Evolutionary conservation across 2,888 invertebrate genomes (phyloP), one percentile per base, ranked within the genome.

Genomic region (Phragmatobia fuliginosa): DNA sequence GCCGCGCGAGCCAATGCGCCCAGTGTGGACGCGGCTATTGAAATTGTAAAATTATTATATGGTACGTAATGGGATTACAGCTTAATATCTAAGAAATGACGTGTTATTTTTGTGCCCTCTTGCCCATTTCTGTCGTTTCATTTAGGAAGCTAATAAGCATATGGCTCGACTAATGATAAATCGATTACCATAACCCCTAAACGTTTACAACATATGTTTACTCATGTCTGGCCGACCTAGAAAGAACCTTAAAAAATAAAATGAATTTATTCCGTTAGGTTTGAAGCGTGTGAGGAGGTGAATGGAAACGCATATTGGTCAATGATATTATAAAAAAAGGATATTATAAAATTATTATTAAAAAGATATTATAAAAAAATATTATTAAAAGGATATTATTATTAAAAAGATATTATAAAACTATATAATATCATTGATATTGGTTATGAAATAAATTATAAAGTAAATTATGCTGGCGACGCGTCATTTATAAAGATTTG

Each of bases 21-120:
- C n/a, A n/a, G n/a, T n/a, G n/a, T n/a, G n/a, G n/a, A n/a, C n/a
- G n/a, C n/a, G n/a, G n/a, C n/a, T n/a, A n/a, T n/a, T n/a, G n/a
- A n/a, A n/a, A n/a, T 56, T 38, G 18, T 2, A 25, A 8, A 38
- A 36, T 16, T 25, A 25, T 25, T 7, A 3, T 16, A 8, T 36
- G 33, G 36, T 38, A 59, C 32, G 7, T 28, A 60, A 33, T 60
- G 33, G 36, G 1, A 33, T 36, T 33, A 36, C 16, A n/a, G 25
- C 36, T 25, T 25, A n/a, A 38, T 61, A n/a, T 61, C 36, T 61
- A 38, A 38, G 16, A 38, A 28, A 61, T 61, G 14, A 61, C 61
- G 16, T 61, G 25, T 62, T 62, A 62, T 62, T 38, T 28, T 28
- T 28, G 18, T 62, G 28, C 28, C 62, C 28, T 62, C 18, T 62